Evolutionary conservation across 1,140 invertebrate genomes (phyloP).

Genomic region (Diorhabda elongata): DNA sequence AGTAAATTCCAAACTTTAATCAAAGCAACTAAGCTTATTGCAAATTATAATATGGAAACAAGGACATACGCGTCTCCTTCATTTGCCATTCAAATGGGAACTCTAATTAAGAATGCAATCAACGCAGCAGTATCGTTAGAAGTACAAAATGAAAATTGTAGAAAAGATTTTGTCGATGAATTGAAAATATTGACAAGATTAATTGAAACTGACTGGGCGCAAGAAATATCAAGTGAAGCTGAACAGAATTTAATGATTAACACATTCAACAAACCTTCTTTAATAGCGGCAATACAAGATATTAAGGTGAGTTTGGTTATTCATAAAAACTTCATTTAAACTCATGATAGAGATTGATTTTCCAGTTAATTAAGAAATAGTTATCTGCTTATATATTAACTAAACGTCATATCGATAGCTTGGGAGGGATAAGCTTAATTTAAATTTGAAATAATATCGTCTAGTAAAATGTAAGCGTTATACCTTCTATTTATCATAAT

Average conservation of each 20-base stretch:
- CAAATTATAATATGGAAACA: constrained; percentile 8
- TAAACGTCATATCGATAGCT: too few relatives aligned
- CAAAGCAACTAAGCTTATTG: constrained; percentile 11
- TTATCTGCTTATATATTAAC: too few relatives aligned
- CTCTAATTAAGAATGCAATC: constrained; percentile 13
- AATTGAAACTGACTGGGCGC: too few relatives aligned
- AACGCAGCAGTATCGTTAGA: constrained; percentile 22
- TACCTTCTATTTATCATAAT: too few relatives aligned
- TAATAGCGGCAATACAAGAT: constrained; percentile 33
- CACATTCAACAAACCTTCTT: constrained; percentile 28
- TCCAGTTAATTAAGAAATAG: too few relatives aligned
- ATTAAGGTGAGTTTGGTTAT: not conserved
- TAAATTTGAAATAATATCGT: too few relatives aligned
- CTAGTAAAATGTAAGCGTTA: too few relatives aligned
- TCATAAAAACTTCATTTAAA: too few relatives aligned
- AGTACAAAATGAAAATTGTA: constrained; percentile 34
- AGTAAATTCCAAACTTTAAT: constrained; percentile 24
- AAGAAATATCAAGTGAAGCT: constrained; percentile 31
- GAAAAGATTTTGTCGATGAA: constrained; percentile 37
- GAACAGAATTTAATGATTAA: constrained; percentile 28
- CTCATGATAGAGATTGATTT: too few relatives aligned
- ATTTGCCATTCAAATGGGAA: constrained; percentile 20
- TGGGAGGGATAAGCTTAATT: too few relatives aligned
- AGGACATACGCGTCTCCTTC: constrained; percentile 16
- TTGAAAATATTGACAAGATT: constrained; percentile 37